Conservation (phyloP, 1,140 invertebrate species). For the Drosophila kanapiae region DNA sequence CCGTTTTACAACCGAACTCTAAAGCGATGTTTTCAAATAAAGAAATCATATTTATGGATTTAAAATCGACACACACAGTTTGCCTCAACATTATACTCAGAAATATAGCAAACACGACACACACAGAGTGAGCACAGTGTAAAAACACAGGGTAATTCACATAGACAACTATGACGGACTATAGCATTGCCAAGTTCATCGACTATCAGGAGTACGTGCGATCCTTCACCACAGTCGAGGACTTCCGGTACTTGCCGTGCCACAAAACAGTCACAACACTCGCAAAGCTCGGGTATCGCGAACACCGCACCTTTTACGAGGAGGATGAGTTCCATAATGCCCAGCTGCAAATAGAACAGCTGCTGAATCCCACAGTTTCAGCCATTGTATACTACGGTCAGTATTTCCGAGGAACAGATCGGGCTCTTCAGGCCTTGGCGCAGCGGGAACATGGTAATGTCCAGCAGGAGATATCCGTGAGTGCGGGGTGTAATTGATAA, state of each 20-base stretch:
- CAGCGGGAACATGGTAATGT: slow-evolving; percentile 46
- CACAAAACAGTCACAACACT: slow-evolving; percentile 7
- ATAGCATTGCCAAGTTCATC: slow-evolving; percentile 43
- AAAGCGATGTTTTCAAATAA: too few species aligned
- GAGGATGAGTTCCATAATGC: slow-evolving; percentile 43
- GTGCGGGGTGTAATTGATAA: neutral
- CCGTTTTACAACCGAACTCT: neutral
- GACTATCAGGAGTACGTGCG: slow-evolving; percentile 52
- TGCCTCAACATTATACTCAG: neutral
- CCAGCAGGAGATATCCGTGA: slow-evolving; percentile 55
- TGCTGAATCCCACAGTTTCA: slow-evolving; percentile 35
- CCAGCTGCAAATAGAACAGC: slow-evolving; percentile 7
- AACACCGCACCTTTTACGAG: slow-evolving; percentile 24
- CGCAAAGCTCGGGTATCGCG: slow-evolving; percentile 57
- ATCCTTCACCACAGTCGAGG: slow-evolving; percentile 47
- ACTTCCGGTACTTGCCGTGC: slow-evolving; percentile 46
- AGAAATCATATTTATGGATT: neutral
- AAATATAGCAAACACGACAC: neutral
- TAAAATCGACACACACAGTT: neutral
- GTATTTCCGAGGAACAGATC: slow-evolving; percentile 43
- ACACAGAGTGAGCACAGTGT: neutral
- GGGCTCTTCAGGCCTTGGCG: slow-evolving; percentile 32
- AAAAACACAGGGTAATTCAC: neutral
- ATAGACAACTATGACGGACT: slow-evolving; percentile 28
- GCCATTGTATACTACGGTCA: slow-evolving; percentile 19